Evolutionary conservation across 2,797 vertebrate genomes (phyloP).

Genomic region (Leucoraja ocellata): DNA sequence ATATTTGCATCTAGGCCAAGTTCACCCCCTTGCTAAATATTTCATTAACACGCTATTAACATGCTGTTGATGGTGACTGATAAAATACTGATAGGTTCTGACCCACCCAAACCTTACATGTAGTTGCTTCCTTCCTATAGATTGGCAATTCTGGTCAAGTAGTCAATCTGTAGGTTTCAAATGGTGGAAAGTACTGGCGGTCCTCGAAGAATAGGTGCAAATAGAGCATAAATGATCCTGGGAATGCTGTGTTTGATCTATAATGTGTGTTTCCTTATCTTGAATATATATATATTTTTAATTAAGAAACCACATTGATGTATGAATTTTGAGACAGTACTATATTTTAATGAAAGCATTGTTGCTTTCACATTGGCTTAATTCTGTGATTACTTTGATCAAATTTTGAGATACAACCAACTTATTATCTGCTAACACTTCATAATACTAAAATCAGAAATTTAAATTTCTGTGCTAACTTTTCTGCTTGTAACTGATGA

Average conservation of each 20-base stretch:
- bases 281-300: background rate
- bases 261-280: background rate
- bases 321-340: background rate
- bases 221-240: background rate
- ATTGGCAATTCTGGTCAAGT: no score
- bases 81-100: no score
- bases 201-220: background rate
- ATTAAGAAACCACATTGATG: background rate
- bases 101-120: no score
- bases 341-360: background rate
- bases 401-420: background rate
- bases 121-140: no score
- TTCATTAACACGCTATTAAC: no score
- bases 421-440: background rate
- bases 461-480: background rate
- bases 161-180: background rate
- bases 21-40: no score
- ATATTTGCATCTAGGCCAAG: no score
- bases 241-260: background rate
- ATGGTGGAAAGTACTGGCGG: background rate
- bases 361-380: background rate
- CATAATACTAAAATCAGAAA: background rate
- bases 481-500: slow-evolving; percentile 15
- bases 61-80: no score
- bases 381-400: background rate